Conservation (phyloP, 2,113 vertebrate species). For the Crotalus tigris region DNA sequence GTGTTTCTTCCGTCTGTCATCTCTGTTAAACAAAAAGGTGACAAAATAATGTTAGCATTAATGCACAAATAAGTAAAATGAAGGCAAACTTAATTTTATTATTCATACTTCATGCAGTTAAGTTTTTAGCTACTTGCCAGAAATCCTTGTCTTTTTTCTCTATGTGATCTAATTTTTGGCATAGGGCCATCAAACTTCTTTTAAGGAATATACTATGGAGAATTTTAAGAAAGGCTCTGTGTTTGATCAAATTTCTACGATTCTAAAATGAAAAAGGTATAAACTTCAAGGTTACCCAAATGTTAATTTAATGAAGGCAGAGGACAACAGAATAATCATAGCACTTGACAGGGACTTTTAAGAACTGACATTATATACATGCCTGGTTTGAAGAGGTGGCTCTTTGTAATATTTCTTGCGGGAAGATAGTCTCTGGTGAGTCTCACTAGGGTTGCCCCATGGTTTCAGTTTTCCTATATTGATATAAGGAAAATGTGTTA, state of each 20-base stretch:
- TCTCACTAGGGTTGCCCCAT: slow-evolving; percentile 79
- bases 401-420: slow-evolving; percentile 83
- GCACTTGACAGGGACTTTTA: background rate
- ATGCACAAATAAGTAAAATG: background rate
- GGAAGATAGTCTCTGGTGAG: slow-evolving; percentile 48
- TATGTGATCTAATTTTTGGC: background rate
- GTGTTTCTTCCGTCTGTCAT: slow-evolving; percentile 73
- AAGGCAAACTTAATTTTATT: background rate
- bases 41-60: background rate
- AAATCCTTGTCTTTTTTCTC: background rate
- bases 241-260: background rate
- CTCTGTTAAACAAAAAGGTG: slow-evolving; percentile 65
- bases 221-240: background rate
- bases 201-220: background rate
- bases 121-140: background rate
- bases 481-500: background rate
- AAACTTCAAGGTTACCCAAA: background rate
- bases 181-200: background rate
- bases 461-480: slow-evolving; percentile 85
- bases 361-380: slow-evolving; percentile 17
- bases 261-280: background rate
- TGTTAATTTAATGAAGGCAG: background rate
- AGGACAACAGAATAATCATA: background rate
- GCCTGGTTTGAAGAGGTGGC: slow-evolving; percentile 82
- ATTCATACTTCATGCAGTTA: background rate